Conservation (phyloP, 2,113 vertebrate species). For the Coptodon bakossiorum region DNA sequence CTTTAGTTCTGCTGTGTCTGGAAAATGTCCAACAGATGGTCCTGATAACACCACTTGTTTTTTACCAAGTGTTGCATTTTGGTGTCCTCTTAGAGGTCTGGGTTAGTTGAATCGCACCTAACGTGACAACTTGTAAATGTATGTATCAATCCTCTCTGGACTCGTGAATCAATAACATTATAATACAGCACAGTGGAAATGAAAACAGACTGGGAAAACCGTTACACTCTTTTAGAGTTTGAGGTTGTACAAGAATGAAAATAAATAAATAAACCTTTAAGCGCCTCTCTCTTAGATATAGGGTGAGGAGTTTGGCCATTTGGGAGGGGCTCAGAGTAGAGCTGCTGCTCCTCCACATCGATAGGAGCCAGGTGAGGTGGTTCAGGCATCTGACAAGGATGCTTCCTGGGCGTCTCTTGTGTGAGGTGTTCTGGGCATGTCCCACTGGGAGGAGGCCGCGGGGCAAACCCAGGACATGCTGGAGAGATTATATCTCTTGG, state of each 20-base stretch:
- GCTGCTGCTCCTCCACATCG: background rate
- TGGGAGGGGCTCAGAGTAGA: background rate
- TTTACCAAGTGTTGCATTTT: background rate
- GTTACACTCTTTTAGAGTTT: background rate
- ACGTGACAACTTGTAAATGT: conserved; percentile 18
- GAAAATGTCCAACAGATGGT: conserved; percentile 49
- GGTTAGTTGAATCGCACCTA: background rate
- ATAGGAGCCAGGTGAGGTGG: background rate
- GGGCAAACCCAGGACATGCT: background rate
- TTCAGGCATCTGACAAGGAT: background rate
- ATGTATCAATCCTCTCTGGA: background rate
- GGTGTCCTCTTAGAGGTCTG: conserved; percentile 8
- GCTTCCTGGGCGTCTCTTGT: background rate
- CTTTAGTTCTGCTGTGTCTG: conserved; percentile 34
- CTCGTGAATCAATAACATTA: background rate
- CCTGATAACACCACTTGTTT: conserved; percentile 35
- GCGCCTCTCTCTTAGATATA: background rate
- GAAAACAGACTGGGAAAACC: background rate
- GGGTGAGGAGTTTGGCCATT: background rate
- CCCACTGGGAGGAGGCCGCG: background rate
- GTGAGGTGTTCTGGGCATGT: background rate
- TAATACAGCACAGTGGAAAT: background rate
- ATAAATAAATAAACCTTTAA: background rate
- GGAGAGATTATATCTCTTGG: background rate
- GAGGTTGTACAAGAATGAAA: background rate